A percentile compares a stretch with the other conserved stretches of the same genome.
phyloP scores from a whole-genome alignment of 2,113 vertebrate species.

The Megaceryle torquata region DNA sequence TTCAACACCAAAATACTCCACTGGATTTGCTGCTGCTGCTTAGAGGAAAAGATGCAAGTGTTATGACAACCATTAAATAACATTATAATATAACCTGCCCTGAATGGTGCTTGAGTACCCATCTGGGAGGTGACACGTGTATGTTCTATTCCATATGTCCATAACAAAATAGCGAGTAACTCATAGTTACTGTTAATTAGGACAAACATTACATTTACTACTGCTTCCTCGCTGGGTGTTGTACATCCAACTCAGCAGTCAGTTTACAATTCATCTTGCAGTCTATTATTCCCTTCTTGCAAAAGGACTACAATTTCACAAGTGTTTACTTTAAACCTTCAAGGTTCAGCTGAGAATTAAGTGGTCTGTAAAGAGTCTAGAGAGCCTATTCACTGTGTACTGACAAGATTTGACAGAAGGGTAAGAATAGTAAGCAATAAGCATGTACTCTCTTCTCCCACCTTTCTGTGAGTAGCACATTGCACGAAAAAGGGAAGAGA shows the following conservation, averaged over 20 bases:
- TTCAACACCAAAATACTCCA: neutral
- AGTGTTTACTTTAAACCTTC: neutral
- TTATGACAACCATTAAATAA: neutral
- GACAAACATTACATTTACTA: neutral
- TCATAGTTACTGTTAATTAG: neutral
- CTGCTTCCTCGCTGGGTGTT: neutral
- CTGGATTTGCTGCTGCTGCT: neutral
- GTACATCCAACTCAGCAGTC: neutral
- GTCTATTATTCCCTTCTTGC: neutral
- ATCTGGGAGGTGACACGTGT: rapidly evolving
- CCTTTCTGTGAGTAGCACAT: neutral
- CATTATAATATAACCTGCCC: neutral
- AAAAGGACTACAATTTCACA: neutral
- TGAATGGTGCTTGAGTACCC: neutral
- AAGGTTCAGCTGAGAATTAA: neutral
- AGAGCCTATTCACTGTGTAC: neutral
- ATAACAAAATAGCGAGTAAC: neutral
- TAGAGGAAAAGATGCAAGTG: neutral
- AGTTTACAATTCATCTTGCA: neutral
- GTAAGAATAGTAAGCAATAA: neutral
- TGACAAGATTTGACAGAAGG: neutral
- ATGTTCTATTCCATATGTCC: rapidly evolving
- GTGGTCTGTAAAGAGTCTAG: neutral
- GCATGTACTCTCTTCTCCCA: neutral
- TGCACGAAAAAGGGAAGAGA: neutral